Evolutionary conservation across 2,888 invertebrate genomes (phyloP), one percentile per base, ranked within the genome.

Genomic region (Notodromas monacha): DNA sequence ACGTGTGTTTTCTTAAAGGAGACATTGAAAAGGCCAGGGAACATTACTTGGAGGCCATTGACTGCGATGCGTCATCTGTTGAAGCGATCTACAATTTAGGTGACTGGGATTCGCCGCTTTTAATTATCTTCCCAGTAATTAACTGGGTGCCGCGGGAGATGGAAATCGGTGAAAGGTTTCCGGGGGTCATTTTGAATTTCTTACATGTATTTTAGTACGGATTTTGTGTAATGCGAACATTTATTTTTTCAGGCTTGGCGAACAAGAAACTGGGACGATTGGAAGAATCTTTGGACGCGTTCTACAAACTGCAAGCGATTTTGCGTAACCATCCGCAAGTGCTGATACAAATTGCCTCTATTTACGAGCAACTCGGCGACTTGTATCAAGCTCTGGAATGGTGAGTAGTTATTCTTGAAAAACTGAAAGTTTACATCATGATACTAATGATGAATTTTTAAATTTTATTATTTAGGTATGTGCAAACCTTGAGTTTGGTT

Each of bases 61-160:
- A 67, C 39, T 63, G 65, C 41, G 72, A 77, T 41, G 61, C 72
- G 1, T 65, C 67, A 14, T 72, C 68, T 44, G 66, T 77, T 16
- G 74, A 77, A 50, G 76, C 72, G 2, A 56, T 70, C 16, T 76
- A 70, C 43, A 73, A 77, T 50, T 49, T 74, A 34, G 73, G 73
- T 54, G 44, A 49, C 46, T 12, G 28, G 8, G 21, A 8, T 21
- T n/a, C n/a, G n/a, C n/a, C n/a, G n/a, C n/a, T n/a, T n/a, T n/a
- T n/a, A n/a, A n/a, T n/a, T n/a, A n/a, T n/a, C n/a, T n/a, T n/a
- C n/a, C n/a, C n/a, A n/a, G n/a, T n/a, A n/a, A n/a, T n/a, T n/a
- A n/a, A n/a, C n/a, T n/a, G n/a, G n/a, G n/a, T n/a, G n/a, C n/a
- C n/a, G n/a, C n/a, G n/a, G n/a, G n/a, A 21, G 21, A 21, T 21